Percentiles rank a stretch among this genome's conserved stretches.
These are phyloP conservation scores for Xanthia togata DNA, from an alignment of 2,888 invertebrate genomes.

Conservation along the genomic window DNA sequence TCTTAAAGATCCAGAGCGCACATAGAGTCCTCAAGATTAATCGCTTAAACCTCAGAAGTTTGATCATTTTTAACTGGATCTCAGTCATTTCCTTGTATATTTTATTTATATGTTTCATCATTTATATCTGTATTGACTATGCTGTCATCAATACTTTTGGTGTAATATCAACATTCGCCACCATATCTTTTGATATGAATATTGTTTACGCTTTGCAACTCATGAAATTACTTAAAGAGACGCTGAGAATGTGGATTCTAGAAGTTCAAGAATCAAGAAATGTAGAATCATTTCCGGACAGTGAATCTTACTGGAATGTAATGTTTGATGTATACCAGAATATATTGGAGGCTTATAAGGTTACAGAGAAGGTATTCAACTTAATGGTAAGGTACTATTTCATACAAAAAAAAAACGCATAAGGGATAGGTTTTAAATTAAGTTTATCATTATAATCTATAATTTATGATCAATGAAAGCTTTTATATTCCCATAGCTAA, in stretches of 20 bases:
- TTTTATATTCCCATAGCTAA: not conserved
- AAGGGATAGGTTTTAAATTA: not conserved
- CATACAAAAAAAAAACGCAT: not conserved
- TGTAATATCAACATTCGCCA: not conserved
- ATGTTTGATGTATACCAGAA: slow-evolving; percentile 22
- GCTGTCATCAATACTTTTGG: not conserved
- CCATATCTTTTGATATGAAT: slow-evolving; percentile 30
- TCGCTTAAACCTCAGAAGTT: not conserved
- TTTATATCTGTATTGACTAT: slow-evolving; percentile 10
- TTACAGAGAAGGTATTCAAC: slow-evolving; percentile 21
- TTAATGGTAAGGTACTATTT: slow-evolving; percentile 3
- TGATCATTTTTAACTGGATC: slow-evolving; percentile 21
- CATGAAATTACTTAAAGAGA: slow-evolving; percentile 20
- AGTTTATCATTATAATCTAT: not conserved
- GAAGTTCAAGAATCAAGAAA: slow-evolving; percentile 6
- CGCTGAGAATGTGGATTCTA: slow-evolving; percentile 19
- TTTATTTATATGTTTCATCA: not conserved
- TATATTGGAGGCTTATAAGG: slow-evolving; percentile 31
- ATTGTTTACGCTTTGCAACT: slow-evolving; percentile 29
- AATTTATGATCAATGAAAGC: not conserved
- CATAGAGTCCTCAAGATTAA: not conserved
- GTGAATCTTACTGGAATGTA: slow-evolving; percentile 10
- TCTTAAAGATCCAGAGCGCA: slow-evolving; percentile 23
- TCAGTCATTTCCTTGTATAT: slow-evolving; percentile 13
- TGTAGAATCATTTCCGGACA: not conserved